These are phyloP conservation scores for Anabacerthia variegaticeps DNA, from an alignment of 2,797 vertebrate genomes.

Conservation along the genomic window DNA sequence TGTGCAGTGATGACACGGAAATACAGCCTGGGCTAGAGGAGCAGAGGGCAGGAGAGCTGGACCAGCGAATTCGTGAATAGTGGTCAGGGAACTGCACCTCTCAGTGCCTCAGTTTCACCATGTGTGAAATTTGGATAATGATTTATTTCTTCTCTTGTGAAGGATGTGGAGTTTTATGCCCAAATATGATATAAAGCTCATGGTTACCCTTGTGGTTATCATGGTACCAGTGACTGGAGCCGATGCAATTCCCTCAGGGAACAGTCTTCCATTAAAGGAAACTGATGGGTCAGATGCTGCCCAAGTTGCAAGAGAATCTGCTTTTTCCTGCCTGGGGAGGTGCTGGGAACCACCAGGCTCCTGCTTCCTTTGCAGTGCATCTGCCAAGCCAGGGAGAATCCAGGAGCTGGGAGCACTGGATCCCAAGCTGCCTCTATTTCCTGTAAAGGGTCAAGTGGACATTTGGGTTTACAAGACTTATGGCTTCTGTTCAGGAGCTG, in stretches of 20 bases:
- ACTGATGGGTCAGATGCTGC: slow-evolving; percentile 14
- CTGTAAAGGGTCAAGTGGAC: background rate
- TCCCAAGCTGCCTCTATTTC: background rate
- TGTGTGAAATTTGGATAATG: background rate
- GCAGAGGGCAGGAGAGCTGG: background rate
- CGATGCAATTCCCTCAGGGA: background rate
- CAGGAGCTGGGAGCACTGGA: background rate
- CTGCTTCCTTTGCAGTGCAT: background rate
- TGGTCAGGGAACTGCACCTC: background rate
- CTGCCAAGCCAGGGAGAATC: background rate
- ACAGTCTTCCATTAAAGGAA: background rate
- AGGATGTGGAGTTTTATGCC: background rate
- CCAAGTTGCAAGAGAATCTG: background rate
- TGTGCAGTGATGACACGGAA: background rate
- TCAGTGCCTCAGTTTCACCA: background rate
- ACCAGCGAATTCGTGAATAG: background rate
- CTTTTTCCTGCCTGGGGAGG: background rate
- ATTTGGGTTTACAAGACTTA: background rate
- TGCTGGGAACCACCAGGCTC: background rate
- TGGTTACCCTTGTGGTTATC: background rate
- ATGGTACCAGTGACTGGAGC: background rate
- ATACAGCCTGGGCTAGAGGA: background rate
- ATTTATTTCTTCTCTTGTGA: background rate
- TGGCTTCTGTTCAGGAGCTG: background rate
- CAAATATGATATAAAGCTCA: background rate